Evolutionary conservation across 2,113 vertebrate species (phyloP).

Genomic region (Clarias batrachus): DNA sequence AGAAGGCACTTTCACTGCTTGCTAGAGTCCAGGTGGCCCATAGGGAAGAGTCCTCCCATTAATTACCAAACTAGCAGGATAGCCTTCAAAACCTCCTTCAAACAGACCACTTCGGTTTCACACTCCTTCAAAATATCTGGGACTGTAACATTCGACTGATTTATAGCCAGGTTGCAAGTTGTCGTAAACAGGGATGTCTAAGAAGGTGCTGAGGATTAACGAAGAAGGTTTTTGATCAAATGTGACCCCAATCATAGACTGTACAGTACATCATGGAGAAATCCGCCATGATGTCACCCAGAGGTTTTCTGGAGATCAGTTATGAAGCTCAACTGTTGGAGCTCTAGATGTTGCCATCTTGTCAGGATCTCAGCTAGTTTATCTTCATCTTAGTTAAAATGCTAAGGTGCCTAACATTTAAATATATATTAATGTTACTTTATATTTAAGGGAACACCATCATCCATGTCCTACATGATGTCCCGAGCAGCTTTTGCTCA

Average conservation of each 20-base stretch:
- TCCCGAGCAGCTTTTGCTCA: no score
- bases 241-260: neutral
- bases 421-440: no score
- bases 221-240: neutral
- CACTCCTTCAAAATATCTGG: constrained; percentile 24
- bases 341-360: no score
- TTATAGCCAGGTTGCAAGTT: constrained; percentile 43
- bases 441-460: no score
- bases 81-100: constrained; percentile 11
- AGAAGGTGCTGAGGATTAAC: neutral
- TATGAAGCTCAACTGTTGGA: no score
- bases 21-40: constrained; percentile 34
- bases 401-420: no score
- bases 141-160: constrained; percentile 12
- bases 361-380: no score
- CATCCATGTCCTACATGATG: no score
- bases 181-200: constrained; percentile 25
- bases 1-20: constrained; percentile 21
- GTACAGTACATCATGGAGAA: no score
- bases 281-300: no score
- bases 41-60: constrained; percentile 20
- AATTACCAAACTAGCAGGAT: constrained; percentile 46
- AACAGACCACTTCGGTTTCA: constrained; percentile 40
- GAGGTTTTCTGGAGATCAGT: no score
- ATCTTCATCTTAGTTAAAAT: no score